Base-by-base conservation (phyloP, 2,888 invertebrate species). In the Volucella inflata region DNA sequence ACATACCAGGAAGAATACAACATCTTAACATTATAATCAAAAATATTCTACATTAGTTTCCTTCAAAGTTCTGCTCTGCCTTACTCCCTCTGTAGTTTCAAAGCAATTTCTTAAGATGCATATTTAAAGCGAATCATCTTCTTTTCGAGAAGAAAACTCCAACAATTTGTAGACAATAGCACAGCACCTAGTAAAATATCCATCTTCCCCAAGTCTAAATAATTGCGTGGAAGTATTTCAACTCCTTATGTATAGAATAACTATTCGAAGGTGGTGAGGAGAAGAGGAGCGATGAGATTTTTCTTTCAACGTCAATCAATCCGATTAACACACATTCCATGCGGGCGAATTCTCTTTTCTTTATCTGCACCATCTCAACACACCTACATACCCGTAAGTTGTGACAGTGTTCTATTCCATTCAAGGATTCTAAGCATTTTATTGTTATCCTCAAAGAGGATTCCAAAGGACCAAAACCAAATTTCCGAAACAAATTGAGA, bases 401-500 rank as follows among this genome's bases (percentile, higher is more conserved):
- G 64, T 48, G 42, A 72, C 21, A 8, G 42, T 62, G 59, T 48
- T 59, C 21, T 17, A 76, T 59, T 57, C 51, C 36, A 70, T 65
- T 62, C 57, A 51, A 59, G 50, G 30, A 30, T 70, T 38, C 38
- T 59, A 12, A 60, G 51, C 30, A 60, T 78, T 72, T 78, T 60
- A 72, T 78, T 72, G 60, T 72, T 50, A 67, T 67, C 71, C 60
- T 48, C 71, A 67, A 67, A 78, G 71, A 60, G 42, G 65, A 72
- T 72, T 71, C 70, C 59, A 30, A 50, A 16, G 40, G 59, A 71
- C 70, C 44, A 48, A 46, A 77, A 62, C 53, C 48, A 67, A 83
- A 77, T 77, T 72, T 82, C 60, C 71, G 21, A 77, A 83, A 83
- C 82, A 78, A 83, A 83, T 83, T 78, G 77, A 78, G 78, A 83